Evolutionary conservation across 1,140 invertebrate genomes (phyloP).

Genomic region (Euglossa dilemma): DNA sequence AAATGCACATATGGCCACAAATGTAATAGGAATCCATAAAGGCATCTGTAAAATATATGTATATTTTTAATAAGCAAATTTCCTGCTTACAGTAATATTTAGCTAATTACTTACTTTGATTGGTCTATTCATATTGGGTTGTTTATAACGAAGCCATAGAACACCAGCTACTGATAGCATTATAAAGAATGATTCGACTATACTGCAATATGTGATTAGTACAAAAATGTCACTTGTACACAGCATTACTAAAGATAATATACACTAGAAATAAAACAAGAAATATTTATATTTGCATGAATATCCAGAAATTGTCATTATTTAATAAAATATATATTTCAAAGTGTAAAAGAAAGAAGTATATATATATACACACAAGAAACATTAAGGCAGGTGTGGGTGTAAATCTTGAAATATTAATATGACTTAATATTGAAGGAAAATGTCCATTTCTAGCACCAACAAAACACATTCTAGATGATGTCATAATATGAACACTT

Average conservation of each 20-base stretch:
- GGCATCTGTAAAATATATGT: constrained; percentile 81
- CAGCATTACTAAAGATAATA: constrained; percentile 92
- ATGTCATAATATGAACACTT: constrained; percentile 94
- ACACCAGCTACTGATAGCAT: constrained; percentile 93
- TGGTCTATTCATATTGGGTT: constrained; percentile 86
- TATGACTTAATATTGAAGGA: constrained; percentile 92
- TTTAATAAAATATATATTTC: neutral
- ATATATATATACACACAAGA: constrained; percentile 86
- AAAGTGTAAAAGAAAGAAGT: neutral
- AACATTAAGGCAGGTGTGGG: constrained; percentile 95
- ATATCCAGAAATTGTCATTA: constrained; percentile 3
- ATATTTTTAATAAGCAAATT: neutral
- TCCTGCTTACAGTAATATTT: neutral
- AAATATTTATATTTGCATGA: neutral
- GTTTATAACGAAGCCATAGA: constrained; percentile 91
- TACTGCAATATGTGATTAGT: constrained; percentile 96
- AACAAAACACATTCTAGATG: constrained; percentile 94
- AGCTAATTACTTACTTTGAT: constrained; percentile 84
- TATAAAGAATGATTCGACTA: constrained; percentile 97
- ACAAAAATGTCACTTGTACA: constrained; percentile 93
- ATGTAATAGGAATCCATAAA: constrained; percentile 91
- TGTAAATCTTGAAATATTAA: constrained; percentile 93
- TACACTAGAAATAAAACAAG: constrained; percentile 85
- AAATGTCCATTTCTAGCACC: constrained; percentile 95
- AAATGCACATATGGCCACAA: constrained; percentile 92